Evolutionary conservation across 2,113 vertebrate species (phyloP), one percentile per base, ranked within the genome.

Genomic region (Hippocampus zosterae): DNA sequence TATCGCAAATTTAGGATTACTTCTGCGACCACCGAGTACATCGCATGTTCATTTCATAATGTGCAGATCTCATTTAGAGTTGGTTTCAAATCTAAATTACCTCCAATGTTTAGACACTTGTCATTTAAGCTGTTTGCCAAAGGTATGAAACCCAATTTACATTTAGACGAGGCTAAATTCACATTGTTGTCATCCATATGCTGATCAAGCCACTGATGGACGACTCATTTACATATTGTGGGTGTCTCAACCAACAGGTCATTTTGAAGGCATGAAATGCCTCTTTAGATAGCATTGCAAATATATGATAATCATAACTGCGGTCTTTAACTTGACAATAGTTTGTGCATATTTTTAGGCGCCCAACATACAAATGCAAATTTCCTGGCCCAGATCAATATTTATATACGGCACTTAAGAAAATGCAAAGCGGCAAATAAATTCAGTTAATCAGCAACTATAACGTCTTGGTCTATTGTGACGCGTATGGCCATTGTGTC

Each of bases 151-250:
- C 71, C 86, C 89, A 61, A 92, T 93, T 92, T 92, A 89, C 90
- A 92, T 92, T 91, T 92, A 92, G 91, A 93, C 92, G 86, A 90
- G 84, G 81, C 84, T 81, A 87, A 88, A 90, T 87, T 90, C 85
- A 88, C 79, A 85, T 89, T 85, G 78, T 87, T 89, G 86, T 88
- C 87, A 89, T 81, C 77, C 70, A 57, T 86, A 71, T 88, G 83
- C 84, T 90, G 87, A 91, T 91, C 79, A 85, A 85, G 80, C 76
- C 79, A 76, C 86, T 88, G 82, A 84, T 89, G 75, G 73, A 50
- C 75, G 50, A 77, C 79, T 84, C 81, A 85, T 89, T 89, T 89
- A 67, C 72, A 83, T 80, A 84, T 78, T 75, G 74, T 78, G 84
- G 70, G 81, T 82, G 76, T 81, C 80, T 84, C 73, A 78, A 76